phyloP scores from a whole-genome alignment of 2,888 invertebrate genomes.

The Temnothorax ravouxi region DNA sequence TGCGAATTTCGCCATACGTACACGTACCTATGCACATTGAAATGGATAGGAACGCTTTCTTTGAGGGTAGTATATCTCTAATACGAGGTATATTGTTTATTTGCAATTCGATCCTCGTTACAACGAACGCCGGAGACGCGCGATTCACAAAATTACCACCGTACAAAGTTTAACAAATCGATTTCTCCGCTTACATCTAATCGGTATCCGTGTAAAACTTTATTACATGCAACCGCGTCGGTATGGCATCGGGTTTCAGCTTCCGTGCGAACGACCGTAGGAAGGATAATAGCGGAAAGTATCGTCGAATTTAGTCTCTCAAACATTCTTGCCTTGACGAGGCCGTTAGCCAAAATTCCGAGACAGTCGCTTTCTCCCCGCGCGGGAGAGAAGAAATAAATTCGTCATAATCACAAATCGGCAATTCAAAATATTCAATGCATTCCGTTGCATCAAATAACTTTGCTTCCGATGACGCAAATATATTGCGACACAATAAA shows the following conservation, averaged over 20 bases:
- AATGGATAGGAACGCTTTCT: constrained; percentile 33
- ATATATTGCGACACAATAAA: constrained; percentile 3
- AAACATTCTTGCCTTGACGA: neutral
- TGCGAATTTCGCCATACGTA: constrained; percentile 31
- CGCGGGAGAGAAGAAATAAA: constrained; percentile 5
- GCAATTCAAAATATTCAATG: neutral
- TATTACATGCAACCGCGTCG: neutral
- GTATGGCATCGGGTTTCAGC: neutral
- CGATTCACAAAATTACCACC: constrained; percentile 3
- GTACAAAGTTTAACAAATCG: constrained; percentile 22
- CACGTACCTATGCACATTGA: constrained; percentile 7
- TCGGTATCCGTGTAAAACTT: constrained; percentile 7
- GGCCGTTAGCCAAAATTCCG: neutral
- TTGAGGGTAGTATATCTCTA: constrained; percentile 37
- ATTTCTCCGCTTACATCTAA: neutral
- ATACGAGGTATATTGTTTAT: constrained; percentile 30
- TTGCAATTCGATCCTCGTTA: constrained; percentile 24
- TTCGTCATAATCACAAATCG: constrained; percentile 22
- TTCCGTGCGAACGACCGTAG: neutral
- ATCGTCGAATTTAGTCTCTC: neutral
- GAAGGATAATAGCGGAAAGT: neutral
- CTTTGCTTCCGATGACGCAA: neutral
- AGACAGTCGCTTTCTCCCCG: neutral
- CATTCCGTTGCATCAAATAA: constrained; percentile 29
- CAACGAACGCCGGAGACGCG: neutral